Evolutionary conservation across 2,797 vertebrate genomes (phyloP).

Genomic region (Hypotaenidia okinawae): DNA sequence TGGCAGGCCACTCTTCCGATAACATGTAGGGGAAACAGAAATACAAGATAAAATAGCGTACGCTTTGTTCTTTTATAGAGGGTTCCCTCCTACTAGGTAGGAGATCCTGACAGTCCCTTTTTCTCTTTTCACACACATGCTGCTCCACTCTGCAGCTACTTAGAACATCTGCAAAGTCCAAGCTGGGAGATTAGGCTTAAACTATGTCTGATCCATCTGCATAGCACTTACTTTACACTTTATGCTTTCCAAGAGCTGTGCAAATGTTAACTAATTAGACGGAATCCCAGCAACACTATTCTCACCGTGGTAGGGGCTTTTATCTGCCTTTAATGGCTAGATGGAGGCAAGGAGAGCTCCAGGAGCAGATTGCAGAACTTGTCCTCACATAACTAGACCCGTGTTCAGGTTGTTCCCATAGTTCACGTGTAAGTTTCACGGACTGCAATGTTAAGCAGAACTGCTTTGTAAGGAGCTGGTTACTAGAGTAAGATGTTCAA

Average conservation of each 20-base stretch:
- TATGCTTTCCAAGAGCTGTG: neutral
- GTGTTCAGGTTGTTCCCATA: conserved; percentile 14
- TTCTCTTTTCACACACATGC: neutral
- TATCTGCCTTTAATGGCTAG: neutral
- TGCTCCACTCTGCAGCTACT: neutral
- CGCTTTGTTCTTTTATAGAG: neutral
- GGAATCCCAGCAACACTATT: neutral
- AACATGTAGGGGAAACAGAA: conserved; percentile 8
- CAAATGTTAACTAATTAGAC: conserved; percentile 35
- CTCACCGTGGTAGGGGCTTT: neutral
- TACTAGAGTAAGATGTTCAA: conserved; percentile 38
- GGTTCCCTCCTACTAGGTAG: neutral
- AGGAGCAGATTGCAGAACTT: neutral
- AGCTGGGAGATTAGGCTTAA: conserved; percentile 14
- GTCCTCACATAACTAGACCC: neutral
- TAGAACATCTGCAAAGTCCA: neutral
- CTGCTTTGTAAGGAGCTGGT: conserved; percentile 35
- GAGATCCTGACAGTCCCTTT: neutral
- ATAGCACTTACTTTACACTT: neutral
- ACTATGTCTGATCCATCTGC: neutral
- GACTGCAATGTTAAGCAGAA: conserved; percentile 26
- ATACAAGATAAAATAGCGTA: neutral
- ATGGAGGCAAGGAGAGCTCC: neutral
- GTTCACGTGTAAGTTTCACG: neutral
- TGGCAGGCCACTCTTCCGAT: conserved; percentile 3